Conservation (phyloP, 2,113 vertebrate species). For the Toxostoma redivivum region DNA sequence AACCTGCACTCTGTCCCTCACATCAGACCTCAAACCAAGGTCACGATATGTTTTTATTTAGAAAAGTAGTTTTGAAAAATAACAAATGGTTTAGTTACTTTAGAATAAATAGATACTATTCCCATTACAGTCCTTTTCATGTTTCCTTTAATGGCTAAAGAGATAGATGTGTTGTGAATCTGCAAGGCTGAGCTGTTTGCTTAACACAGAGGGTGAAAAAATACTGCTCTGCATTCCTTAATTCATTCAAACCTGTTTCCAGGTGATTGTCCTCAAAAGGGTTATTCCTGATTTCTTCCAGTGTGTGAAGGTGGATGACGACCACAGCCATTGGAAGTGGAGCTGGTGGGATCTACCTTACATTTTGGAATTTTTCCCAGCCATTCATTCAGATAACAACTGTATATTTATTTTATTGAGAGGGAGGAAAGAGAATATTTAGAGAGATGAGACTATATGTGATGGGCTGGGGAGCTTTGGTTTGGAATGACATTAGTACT, state of each 20-base stretch:
- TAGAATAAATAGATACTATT: not conserved
- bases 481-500: not conserved
- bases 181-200: not conserved
- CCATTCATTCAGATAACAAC: not conserved
- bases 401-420: not conserved
- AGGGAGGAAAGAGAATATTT: not conserved
- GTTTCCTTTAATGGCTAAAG: not conserved
- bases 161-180: not conserved
- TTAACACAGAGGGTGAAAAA: not conserved
- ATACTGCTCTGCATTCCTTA: not conserved
- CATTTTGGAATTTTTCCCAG: not conserved
- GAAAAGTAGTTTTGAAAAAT: conserved; percentile 7
- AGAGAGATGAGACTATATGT: not conserved
- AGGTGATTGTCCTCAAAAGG: not conserved
- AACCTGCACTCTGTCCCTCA: not conserved
- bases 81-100: not conserved
- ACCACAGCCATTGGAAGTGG: not conserved
- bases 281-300: not conserved
- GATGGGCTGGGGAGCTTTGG: not conserved
- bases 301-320: not conserved
- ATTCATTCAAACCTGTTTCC: not conserved
- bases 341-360: not conserved
- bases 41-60: not conserved
- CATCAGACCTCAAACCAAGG: not conserved
- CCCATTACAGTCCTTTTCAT: not conserved